Evolutionary conservation across 2,888 invertebrate species (phyloP), one percentile per base, ranked within the genome.

Genomic region (Xylota sylvarum): DNA sequence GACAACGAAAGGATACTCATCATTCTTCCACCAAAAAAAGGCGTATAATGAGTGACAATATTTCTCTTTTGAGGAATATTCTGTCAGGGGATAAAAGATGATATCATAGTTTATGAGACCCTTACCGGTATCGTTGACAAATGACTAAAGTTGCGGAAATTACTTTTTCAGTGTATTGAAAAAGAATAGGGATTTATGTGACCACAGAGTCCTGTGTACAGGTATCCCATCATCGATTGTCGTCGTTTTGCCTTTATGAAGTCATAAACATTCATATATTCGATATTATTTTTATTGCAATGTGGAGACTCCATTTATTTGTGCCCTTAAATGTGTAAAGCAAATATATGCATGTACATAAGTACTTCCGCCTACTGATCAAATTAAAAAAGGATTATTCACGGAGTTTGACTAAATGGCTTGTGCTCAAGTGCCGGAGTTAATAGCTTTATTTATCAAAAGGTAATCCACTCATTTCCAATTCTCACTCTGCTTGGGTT

Each of bases 21-120:
- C 40, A 14, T 46, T 65, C 14, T 7, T 56, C 14, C 19, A n/a
- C 9, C 19, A 5, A 23, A 67, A 30, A 23, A 67, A 19, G 43
- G 10, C 62, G 32, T 55, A 56, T 55, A 78, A 69, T 74, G 69
- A 79, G 56, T 56, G 56, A n/a, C 67, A 64, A 69, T 74, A 62
- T 64, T 56, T 79, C 32, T 32, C 19, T 30, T 60, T 35, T 27
- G 50, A 37, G 30, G n/a, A 65, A 46, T 62, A 70, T 27, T 40
- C 46, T 48, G 58, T 58, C 55, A 55, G 32, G 46, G 35, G 35
- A 79, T 64, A 52, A 55, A 35, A 14, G 27, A 40, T 30, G 74
- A 55, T 37, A 17, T 76, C 56, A 62, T 50, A 35, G 52, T 65
- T 65, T 58, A 73, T 40, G 55, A 43, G 48, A 17, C 69, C 43